phyloP scores from a whole-genome alignment of 2,888 invertebrate genomes.

The Lissocephala sabroskyi region DNA sequence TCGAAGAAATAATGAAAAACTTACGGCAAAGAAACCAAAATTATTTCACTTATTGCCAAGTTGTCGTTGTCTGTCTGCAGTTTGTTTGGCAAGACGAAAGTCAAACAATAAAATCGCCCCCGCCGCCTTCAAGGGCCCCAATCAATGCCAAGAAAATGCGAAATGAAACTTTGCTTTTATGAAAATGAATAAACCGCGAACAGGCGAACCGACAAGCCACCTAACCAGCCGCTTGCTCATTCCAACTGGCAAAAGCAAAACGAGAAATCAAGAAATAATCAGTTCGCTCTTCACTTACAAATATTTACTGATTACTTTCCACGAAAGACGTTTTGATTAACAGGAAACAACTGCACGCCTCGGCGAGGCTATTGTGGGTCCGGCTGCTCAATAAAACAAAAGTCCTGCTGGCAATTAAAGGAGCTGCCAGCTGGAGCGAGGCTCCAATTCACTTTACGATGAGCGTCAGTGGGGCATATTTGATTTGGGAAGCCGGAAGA shows the following conservation, averaged over 20 bases:
- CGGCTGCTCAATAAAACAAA: constrained; percentile 20
- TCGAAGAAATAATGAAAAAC: neutral
- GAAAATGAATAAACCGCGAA: constrained; percentile 57
- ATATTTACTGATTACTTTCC: constrained; percentile 61
- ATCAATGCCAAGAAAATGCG: constrained; percentile 21
- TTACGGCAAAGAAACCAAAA: neutral
- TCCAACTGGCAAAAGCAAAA: neutral
- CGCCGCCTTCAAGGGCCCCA: constrained; percentile 2
- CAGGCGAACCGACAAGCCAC: constrained; percentile 27
- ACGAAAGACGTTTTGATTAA: constrained; percentile 49
- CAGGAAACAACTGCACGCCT: constrained; percentile 19
- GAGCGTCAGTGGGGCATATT: no score
- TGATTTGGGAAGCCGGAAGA: no score
- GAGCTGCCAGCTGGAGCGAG: no score
- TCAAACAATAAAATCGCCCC: constrained; percentile 11
- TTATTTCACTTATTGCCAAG: neutral
- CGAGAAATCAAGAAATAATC: neutral
- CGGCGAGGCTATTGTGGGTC: constrained; percentile 10
- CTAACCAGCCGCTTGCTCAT: no score
- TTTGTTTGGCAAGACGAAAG: constrained; percentile 1
- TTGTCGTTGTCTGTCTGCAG: constrained; percentile 3
- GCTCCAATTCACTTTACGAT: no score
- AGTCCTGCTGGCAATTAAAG: constrained; percentile 9
- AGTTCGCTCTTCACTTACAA: constrained; percentile 25
- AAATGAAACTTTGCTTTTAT: constrained; percentile 54